These are phyloP conservation scores for Mus musculus DNA, from an alignment of 2,113 vertebrate species.

Conservation along the genomic window GRCm39 chr4:124404001-124404500, in stretches of 20 bases:
- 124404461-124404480: neutral
- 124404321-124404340: neutral
- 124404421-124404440: neutral
- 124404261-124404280: neutral
- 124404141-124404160: neutral
- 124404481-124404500: neutral
- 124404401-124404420: neutral
- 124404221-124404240: neutral
- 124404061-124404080: neutral
- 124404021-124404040: rapidly evolving
- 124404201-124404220: neutral
- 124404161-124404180: neutral
- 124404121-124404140: neutral
- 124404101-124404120: neutral
- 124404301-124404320: neutral
- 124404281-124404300: neutral
- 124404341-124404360: neutral
- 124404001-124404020: rapidly evolving
- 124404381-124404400: neutral
- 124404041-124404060: neutral
- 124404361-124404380: neutral
- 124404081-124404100: neutral
- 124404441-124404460: neutral
- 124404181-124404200: neutral
- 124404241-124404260: neutral